Conservation (phyloP, 2,113 vertebrate species). For the Aphelocoma coerulescens region DNA sequence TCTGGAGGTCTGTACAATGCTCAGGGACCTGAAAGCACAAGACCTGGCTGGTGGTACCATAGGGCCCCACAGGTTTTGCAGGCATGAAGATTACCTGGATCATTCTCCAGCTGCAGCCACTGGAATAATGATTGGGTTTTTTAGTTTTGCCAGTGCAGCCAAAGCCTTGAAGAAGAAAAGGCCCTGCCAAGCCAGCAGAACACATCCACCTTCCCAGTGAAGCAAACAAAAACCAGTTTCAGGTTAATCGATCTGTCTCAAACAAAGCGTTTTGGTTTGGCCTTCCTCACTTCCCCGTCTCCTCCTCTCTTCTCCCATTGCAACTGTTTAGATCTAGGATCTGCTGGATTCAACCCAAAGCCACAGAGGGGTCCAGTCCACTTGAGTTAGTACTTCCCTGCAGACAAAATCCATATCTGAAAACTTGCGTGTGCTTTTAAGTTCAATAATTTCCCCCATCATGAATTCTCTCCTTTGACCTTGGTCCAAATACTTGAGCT, state of each 20-base stretch:
- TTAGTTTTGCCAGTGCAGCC: neutral
- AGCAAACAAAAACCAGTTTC: neutral
- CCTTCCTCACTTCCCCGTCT: neutral
- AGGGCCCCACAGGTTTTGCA: neutral
- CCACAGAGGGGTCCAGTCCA: conserved; percentile 13
- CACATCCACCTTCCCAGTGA: neutral
- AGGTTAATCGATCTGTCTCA: neutral
- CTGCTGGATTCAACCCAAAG: conserved; percentile 30
- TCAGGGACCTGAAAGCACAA: neutral
- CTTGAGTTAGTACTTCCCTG: neutral
- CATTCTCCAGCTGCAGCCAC: neutral
- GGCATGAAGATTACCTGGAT: neutral
- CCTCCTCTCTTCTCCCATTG: neutral
- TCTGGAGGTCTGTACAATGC: neutral
- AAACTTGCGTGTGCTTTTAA: neutral
- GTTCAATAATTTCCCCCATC: neutral
- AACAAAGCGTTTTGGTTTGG: conserved; percentile 12
- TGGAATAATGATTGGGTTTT: neutral
- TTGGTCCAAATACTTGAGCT: neutral
- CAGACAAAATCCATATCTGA: conserved; percentile 5
- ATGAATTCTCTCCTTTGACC: neutral
- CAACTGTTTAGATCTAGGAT: neutral
- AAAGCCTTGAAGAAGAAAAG: conserved; percentile 7
- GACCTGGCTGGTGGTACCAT: neutral
- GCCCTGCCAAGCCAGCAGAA: conserved; percentile 35